Percentiles rank a stretch among this genome's conserved stretches.
phyloP scores from a whole-genome alignment of 2,113 vertebrate genomes.

The Dasyornis broadbenti region DNA sequence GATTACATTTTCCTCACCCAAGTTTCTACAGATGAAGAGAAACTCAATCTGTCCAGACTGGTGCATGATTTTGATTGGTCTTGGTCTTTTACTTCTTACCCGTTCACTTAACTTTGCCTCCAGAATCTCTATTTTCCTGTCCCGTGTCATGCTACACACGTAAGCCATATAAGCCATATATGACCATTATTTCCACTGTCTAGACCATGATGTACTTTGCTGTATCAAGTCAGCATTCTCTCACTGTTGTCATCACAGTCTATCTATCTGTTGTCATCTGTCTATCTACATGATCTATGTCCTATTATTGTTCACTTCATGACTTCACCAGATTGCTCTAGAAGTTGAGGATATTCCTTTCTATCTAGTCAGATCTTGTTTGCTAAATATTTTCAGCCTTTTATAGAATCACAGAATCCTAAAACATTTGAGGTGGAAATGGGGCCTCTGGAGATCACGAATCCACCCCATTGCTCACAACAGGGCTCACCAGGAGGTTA shows the following conservation, averaged over 20 bases:
- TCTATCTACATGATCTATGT: neutral
- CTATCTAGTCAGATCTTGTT: neutral
- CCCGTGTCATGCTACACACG: neutral
- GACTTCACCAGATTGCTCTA: neutral
- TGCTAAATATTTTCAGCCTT: neutral
- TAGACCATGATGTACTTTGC: neutral
- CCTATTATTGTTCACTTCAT: neutral
- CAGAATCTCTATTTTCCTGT: neutral
- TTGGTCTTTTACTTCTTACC: neutral
- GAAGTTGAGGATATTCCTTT: neutral
- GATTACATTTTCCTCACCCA: neutral
- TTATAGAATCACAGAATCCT: neutral
- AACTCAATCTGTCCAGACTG: neutral
- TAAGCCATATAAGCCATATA: neutral
- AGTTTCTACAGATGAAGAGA: neutral
- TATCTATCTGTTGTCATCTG: too few relatives aligned
- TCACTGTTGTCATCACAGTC: neutral
- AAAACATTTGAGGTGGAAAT: neutral
- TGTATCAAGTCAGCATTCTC: neutral
- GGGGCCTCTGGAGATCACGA: neutral
- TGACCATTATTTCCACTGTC: neutral
- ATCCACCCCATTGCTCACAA: neutral
- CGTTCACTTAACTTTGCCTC: neutral
- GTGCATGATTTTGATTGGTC: neutral
- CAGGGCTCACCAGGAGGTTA: neutral